Percentiles rank a stretch among this genome's conserved stretches.
phyloP scores from a whole-genome alignment of 2,888 invertebrate genomes.

The Leuctra nigra region DNA sequence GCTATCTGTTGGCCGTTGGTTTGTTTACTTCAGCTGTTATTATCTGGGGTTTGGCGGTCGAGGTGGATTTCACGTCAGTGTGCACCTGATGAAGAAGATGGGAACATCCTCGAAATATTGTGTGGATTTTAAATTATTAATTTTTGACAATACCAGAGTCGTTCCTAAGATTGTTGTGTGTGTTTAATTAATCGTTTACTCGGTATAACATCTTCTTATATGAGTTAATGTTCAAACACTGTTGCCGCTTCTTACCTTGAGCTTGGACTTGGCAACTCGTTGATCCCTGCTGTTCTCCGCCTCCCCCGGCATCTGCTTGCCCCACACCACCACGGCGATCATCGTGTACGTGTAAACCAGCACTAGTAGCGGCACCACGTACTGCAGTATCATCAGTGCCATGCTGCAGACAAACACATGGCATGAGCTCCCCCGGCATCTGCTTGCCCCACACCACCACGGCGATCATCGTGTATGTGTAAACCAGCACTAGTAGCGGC shows the following conservation, averaged over 20 bases:
- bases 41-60: too few species aligned
- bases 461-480: slow-evolving; percentile 81
- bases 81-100: too few species aligned
- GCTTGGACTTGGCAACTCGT: slow-evolving; percentile 75
- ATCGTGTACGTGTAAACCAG: slow-evolving; percentile 79
- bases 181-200: too few species aligned
- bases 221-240: too few species aligned
- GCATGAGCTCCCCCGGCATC: slow-evolving; percentile 70
- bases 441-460: slow-evolving; percentile 81
- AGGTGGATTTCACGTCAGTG: too few species aligned
- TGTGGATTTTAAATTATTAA: too few species aligned
- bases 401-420: slow-evolving; percentile 52
- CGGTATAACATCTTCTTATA: too few species aligned
- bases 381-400: slow-evolving; percentile 73
- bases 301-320: slow-evolving; percentile 79
- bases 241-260: slow-evolving; percentile 72
- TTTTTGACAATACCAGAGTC: too few species aligned
- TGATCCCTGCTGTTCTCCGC: slow-evolving; percentile 77
- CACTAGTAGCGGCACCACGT: slow-evolving; percentile 71
- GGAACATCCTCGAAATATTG: too few species aligned
- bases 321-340: slow-evolving; percentile 83
- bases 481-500: slow-evolving; percentile 71
- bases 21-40: too few species aligned
- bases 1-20: too few species aligned
- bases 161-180: too few species aligned